Conservation (phyloP, 1,140 invertebrate species). For the Agraylea sexmaculata region DNA sequence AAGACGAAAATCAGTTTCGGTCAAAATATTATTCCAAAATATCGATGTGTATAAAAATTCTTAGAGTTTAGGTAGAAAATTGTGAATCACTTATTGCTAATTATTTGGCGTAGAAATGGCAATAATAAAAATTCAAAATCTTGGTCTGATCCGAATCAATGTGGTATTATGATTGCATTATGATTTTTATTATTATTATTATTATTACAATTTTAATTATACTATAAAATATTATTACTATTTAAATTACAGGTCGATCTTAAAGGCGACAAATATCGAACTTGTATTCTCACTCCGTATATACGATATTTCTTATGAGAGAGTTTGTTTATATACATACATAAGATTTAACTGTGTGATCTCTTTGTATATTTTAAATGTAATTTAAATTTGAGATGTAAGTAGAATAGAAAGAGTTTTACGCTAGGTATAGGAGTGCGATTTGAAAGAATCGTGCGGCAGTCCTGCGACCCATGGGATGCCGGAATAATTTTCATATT, state of each 20-base stretch:
- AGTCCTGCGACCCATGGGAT: constrained; percentile 9
- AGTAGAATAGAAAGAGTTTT: constrained; percentile 20
- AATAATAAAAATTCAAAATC: constrained; percentile 18
- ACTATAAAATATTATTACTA: no score
- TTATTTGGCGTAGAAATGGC: constrained; percentile 14
- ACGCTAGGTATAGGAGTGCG: constrained; percentile 20
- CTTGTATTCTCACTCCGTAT: constrained; percentile 19
- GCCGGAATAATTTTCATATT: constrained; percentile 22
- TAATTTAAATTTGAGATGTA: constrained; percentile 19
- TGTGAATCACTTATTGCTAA: constrained; percentile 16
- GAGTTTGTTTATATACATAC: constrained; percentile 22
- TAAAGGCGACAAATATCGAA: no score
- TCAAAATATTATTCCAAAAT: constrained; percentile 21
- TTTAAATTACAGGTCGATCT: no score
- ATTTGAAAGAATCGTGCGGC: constrained; percentile 5
- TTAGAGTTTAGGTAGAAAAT: constrained; percentile 22
- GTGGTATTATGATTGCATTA: no score
- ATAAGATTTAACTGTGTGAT: constrained; percentile 23
- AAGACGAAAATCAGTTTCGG: no score
- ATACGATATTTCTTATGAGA: constrained; percentile 23
- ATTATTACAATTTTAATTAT: no score
- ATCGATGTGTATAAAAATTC: constrained; percentile 21
- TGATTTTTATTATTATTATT: no score
- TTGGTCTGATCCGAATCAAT: constrained; percentile 13
- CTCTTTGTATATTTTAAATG: constrained; percentile 23